Base-by-base conservation (phyloP, 2,797 vertebrate species). In the Hipposideros larvatus region DNA sequence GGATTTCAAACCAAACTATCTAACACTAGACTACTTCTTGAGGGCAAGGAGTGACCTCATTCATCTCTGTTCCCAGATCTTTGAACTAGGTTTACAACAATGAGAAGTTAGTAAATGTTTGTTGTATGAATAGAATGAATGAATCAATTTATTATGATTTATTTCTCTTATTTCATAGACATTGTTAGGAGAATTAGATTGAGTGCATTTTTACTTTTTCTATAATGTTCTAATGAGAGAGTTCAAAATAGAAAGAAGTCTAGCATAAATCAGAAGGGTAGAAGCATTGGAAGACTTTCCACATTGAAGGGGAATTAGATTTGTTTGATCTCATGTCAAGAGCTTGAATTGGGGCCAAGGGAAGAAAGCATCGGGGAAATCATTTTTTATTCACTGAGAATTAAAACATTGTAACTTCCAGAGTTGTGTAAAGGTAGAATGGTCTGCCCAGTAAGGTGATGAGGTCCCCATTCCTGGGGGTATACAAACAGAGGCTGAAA, bases 341-440 rank as follows among this genome's bases (percentile, higher is more conserved):
- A 96, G 57, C 53, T 94, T 91, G 26, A 94, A 85, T 92, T 82
- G 86, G 48, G 55, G n/a, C 37, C 22, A n/a, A 92, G 37, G 21
- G 28, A 88, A 87, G 37, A 87, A 89, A 80, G 15, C 48, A 91
- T 41, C 26, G 80, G 16, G 22, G 57, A 94, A 88, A 65, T 55
- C 6, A 65, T 14, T 80, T 70, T 86, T 88, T 59, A 79, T 16
- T 53, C 41, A 34, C 37, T 31, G 24, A 28, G 43, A 78, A 37
- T 37, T 91, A 65, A 95, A 93, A 14, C 48, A 78, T 78, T 89
- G 59, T 78, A 82, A 41, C 16, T 57, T 80, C 63, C 28, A 91
- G 65, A 85, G 37, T 14, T 94, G 3, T 93, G 19, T 68, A 84
- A 84, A 66, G 75, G 74, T 26, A 6, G 31, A 51, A 5, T 46